Base-by-base conservation (phyloP, 2,888 invertebrate species). In the Adelphocoris suturalis region DNA sequence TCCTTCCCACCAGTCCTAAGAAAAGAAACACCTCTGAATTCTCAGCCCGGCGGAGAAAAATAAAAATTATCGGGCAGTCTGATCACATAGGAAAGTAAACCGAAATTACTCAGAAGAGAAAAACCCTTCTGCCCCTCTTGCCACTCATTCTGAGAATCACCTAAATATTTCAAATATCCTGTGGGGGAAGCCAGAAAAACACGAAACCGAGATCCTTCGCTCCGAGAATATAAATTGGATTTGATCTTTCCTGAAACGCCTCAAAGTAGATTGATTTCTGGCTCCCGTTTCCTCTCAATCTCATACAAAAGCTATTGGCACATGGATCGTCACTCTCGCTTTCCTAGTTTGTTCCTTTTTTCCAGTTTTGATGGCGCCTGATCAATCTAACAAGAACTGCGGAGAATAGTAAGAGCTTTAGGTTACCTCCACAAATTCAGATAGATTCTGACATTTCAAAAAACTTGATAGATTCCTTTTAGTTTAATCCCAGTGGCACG, bases 91-190 rank as follows among this genome's bases (percentile, higher is more conserved):
- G 37, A 61, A 57, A 57, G 57, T 23, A 61, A 85, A 85, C 57
- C 57, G 9, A 61, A 37, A 85, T 85, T 85, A 61, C 85, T 28
- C 57, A 28, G 28, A 85, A 57, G 85, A 61, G 37, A 61, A 85
- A n/a, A 37, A 14, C 57, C 28, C 57, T 16, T 5, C 16, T 23
- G 9, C 37, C 7, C 37, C 57, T 19, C 47, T 48, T 23, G 11
- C 82, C 16, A 52, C 52, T 16, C 82, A 12, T 23, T 12, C 47
- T 0, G 48, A 85, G 57, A 68, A 85, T 61, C 57, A 57, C 85
- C 27, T 85, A 57, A 85, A 85, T 85, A 85, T 85, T 85, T 85
- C 85, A 85, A 85, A 85, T 85, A 85, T 61, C 85, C 85, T 57
- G 28, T 37, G 61, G 61, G 85, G 61, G n/a, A 46, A 37, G 23